Conservation (phyloP, 2,113 vertebrate genomes). For the Bambusicola thoracicus region DNA sequence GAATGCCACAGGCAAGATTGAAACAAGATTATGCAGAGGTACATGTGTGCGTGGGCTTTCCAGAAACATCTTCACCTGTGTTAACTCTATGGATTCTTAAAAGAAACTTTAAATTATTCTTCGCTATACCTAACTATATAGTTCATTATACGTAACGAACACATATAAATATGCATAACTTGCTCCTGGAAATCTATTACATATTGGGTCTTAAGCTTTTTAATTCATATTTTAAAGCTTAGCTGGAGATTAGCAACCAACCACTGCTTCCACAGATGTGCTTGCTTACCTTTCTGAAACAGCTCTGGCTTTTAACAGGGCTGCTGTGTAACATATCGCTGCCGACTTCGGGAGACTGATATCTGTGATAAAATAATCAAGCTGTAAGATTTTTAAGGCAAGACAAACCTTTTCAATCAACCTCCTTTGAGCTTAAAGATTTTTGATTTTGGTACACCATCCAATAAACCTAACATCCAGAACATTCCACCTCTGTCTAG, state of each 20-base stretch:
- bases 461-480: neutral
- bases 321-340: slow-evolving; percentile 99
- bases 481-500: neutral
- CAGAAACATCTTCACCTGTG: neutral
- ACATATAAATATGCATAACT: neutral
- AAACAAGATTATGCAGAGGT: neutral
- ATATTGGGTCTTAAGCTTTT: neutral
- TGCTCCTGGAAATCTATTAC: neutral
- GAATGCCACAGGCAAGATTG: neutral
- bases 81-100: neutral
- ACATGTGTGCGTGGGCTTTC: rapidly evolving
- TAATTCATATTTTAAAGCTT: neutral
- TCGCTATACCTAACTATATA: neutral
- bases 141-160: too few relatives aligned
- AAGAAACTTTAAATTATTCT: neutral
- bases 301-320: slow-evolving; percentile 96
- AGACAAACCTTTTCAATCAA: slow-evolving; percentile 45
- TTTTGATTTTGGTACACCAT: neutral
- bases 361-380: slow-evolving; percentile 79
- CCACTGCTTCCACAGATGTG: neutral
- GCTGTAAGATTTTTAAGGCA: slow-evolving; percentile 14
- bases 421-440: neutral
- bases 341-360: slow-evolving; percentile 99
- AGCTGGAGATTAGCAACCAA: neutral
- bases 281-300: slow-evolving; percentile 95